Evolutionary conservation across 2,888 invertebrate species (phyloP).

Genomic region (Diachrysia chrysitis): DNA sequence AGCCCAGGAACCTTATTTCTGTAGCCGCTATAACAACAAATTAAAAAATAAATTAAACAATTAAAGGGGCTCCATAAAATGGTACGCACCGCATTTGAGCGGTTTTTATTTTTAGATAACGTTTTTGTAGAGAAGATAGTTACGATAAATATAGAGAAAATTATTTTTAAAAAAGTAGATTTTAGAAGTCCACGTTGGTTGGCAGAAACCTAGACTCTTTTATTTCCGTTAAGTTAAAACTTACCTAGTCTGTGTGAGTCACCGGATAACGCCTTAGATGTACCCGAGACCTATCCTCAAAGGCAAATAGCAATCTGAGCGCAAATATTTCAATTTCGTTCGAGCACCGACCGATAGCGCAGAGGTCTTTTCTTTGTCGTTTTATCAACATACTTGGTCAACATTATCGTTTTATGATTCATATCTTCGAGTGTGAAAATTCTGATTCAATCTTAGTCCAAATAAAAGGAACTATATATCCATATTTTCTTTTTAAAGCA

Average conservation of each 20-base stretch:
- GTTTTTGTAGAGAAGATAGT: too few relatives aligned
- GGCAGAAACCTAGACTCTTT: too few relatives aligned
- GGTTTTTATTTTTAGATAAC: too few relatives aligned
- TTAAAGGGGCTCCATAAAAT: too few relatives aligned
- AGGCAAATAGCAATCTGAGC: conserved; percentile 69
- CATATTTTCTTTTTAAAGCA: neutral
- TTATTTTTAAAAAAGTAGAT: too few relatives aligned
- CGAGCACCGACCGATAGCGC: conserved; percentile 45
- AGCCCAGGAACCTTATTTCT: too few relatives aligned
- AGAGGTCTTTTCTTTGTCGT: conserved; percentile 35
- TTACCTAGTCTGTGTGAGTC: conserved; percentile 13
- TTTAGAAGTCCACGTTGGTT: too few relatives aligned
- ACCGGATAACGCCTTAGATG: conserved; percentile 37
- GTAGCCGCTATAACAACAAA: too few relatives aligned
- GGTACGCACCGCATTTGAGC: too few relatives aligned
- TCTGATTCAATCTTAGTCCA: neutral
- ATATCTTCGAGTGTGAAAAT: conserved; percentile 15
- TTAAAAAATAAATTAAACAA: too few relatives aligned
- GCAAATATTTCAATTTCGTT: conserved; percentile 69
- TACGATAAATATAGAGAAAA: too few relatives aligned
- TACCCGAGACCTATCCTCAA: conserved; percentile 55
- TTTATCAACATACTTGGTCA: conserved; percentile 42
- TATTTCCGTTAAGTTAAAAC: conserved; percentile 8
- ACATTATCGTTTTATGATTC: conserved; percentile 33
- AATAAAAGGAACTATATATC: neutral